Percentiles rank a stretch among this genome's conserved stretches.
These are phyloP conservation scores for Osmoderma eremita DNA, from an alignment of 2,888 invertebrate species.

Conservation along the genomic window DNA sequence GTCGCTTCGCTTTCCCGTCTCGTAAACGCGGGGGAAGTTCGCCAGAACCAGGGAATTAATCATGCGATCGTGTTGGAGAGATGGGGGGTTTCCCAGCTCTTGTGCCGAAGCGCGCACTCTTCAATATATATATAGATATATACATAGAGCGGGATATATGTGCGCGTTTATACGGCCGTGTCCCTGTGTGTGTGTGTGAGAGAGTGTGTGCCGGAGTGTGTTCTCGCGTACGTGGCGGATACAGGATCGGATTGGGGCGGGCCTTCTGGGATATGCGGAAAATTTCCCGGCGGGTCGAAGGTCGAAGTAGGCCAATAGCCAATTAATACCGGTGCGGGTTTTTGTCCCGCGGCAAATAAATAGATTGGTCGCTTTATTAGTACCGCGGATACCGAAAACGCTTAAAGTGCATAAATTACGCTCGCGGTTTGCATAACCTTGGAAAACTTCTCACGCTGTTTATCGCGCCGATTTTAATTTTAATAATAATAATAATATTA, in stretches of 20 bases:
- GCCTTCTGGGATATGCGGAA: constrained; percentile 36
- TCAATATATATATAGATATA: constrained; percentile 28
- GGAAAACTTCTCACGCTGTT: background rate
- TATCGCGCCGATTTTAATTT: background rate
- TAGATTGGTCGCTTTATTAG: constrained; percentile 33
- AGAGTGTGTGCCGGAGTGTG: background rate
- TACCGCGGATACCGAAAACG: constrained; percentile 4
- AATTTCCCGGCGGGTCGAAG: constrained; percentile 35
- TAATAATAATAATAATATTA: background rate
- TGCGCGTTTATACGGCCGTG: constrained; percentile 31
- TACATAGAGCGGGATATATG: constrained; percentile 18
- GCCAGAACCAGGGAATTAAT: constrained; percentile 51
- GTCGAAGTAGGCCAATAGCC: constrained; percentile 36
- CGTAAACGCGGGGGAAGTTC: constrained; percentile 48
- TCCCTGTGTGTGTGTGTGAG: constrained; percentile 11
- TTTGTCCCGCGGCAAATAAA: constrained; percentile 29
- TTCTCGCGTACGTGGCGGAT: constrained; percentile 17
- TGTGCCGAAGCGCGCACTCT: constrained; percentile 35
- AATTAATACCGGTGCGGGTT: constrained; percentile 30
- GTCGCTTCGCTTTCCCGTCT: constrained; percentile 52
- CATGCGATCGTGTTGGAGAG: constrained; percentile 53
- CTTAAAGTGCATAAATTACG: constrained; percentile 28
- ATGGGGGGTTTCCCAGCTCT: constrained; percentile 47
- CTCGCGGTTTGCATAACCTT: constrained; percentile 9
- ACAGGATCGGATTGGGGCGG: constrained; percentile 38